phyloP scores from a whole-genome alignment of 2,797 vertebrate species.

The Phoxinus dragarum region DNA sequence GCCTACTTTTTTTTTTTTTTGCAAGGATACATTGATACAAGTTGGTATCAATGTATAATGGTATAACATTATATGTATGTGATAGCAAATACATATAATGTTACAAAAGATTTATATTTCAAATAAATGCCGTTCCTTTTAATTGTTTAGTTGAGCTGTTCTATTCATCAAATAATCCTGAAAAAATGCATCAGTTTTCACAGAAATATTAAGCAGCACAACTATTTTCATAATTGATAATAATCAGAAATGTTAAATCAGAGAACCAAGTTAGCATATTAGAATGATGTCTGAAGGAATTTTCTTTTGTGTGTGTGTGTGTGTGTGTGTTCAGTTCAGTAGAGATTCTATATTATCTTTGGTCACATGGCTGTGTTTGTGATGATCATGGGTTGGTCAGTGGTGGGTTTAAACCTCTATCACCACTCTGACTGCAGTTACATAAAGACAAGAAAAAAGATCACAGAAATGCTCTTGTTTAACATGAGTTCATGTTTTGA shows the following conservation, averaged over 20 bases:
- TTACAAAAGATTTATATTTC: neutral
- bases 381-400: neutral
- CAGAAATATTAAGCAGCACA: neutral
- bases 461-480: slow-evolving; percentile 10
- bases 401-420: neutral
- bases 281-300: neutral
- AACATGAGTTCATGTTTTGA: slow-evolving; percentile 14
- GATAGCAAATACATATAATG: neutral
- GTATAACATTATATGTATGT: too few relatives aligned
- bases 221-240: neutral
- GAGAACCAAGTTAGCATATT: neutral
- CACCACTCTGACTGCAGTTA: neutral
- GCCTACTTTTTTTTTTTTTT: neutral
- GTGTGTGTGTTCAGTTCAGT: neutral
- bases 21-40: neutral
- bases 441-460: neutral
- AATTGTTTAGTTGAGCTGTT: neutral
- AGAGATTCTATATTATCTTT: neutral
- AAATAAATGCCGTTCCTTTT: neutral
- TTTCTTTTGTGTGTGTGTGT: neutral
- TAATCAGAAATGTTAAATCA: neutral
- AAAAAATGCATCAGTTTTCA: neutral
- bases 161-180: neutral
- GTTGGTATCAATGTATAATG: too few relatives aligned
- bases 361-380: neutral